These are phyloP conservation scores for Aspiorhynchus laticeps DNA, from an alignment of 2,113 vertebrate genomes.

Conservation along the genomic window DNA sequence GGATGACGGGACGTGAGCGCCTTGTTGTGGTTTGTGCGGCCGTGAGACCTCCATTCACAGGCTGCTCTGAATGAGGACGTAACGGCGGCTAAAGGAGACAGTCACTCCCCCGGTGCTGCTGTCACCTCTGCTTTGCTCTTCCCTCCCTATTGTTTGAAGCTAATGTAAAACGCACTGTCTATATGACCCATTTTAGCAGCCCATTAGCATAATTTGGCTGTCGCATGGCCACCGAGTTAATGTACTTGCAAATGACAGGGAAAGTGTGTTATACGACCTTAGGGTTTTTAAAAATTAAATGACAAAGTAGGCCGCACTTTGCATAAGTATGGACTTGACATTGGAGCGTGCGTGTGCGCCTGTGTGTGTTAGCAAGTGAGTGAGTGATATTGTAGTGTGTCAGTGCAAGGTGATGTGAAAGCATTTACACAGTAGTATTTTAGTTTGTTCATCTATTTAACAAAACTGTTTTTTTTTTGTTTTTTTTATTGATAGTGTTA, in stretches of 20 bases:
- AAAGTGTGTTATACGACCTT: constrained; percentile 89
- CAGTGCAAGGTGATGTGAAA: constrained; percentile 47
- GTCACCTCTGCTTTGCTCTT: constrained; percentile 75
- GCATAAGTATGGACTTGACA: constrained; percentile 54
- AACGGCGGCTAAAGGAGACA: constrained; percentile 36
- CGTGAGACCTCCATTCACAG: neutral
- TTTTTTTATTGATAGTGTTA: constrained; percentile 1
- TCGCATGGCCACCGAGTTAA: constrained; percentile 84
- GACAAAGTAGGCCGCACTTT: constrained; percentile 81
- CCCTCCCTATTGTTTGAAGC: constrained; percentile 80
- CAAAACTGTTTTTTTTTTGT: neutral
- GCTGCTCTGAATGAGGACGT: constrained; percentile 17
- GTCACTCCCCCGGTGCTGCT: constrained; percentile 56
- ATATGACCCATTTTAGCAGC: constrained; percentile 87
- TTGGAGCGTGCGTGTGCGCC: constrained; percentile 32
- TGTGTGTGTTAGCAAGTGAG: constrained; percentile 25
- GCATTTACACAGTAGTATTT: constrained; percentile 18
- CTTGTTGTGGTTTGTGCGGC: constrained; percentile 30
- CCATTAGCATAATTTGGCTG: constrained; percentile 91
- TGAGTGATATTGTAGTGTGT: constrained; percentile 41
- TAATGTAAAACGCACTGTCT: constrained; percentile 79
- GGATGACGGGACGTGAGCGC: constrained; percentile 30
- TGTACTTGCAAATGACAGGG: constrained; percentile 92
- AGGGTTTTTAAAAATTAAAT: constrained; percentile 89
- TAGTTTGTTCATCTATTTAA: constrained; percentile 18